Evolutionary conservation across 2,888 invertebrate species (phyloP).

Genomic region (Phlogophora meticulosa): DNA sequence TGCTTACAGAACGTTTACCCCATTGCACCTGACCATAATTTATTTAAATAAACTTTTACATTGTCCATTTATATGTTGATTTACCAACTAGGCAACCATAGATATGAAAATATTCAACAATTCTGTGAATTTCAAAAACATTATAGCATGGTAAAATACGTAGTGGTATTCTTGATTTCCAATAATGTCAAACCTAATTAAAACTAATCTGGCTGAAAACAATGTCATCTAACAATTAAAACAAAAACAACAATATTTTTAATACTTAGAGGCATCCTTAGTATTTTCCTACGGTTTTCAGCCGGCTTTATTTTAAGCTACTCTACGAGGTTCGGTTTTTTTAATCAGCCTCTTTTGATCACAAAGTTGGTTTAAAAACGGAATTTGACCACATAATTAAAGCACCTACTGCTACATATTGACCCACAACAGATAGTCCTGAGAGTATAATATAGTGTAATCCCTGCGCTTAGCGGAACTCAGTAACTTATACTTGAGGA

Average conservation of each 20-base stretch:
- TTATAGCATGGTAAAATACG: not conserved
- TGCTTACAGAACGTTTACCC: too few species aligned
- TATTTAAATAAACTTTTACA: not conserved
- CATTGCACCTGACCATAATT: not conserved
- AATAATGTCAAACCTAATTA: not conserved
- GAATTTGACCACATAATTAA: not conserved
- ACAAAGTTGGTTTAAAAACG: not conserved
- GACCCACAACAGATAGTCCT: constrained; percentile 27
- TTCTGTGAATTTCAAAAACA: not conserved
- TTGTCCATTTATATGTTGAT: too few species aligned
- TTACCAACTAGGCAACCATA: too few species aligned
- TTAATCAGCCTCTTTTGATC: not conserved
- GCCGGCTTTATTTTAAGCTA: not conserved
- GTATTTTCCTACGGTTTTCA: constrained; percentile 9
- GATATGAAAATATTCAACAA: not conserved
- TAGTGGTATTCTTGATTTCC: not conserved
- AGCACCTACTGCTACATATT: not conserved
- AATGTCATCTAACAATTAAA: not conserved
- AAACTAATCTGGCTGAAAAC: not conserved
- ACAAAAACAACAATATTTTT: not conserved
- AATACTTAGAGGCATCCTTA: not conserved
- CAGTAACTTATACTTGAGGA: not conserved
- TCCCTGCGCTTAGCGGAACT: not conserved
- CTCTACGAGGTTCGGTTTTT: constrained; percentile 11
- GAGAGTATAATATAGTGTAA: constrained; percentile 13